phyloP scores from a whole-genome alignment of 2,113 vertebrate species.

The Sorex araneus region DNA sequence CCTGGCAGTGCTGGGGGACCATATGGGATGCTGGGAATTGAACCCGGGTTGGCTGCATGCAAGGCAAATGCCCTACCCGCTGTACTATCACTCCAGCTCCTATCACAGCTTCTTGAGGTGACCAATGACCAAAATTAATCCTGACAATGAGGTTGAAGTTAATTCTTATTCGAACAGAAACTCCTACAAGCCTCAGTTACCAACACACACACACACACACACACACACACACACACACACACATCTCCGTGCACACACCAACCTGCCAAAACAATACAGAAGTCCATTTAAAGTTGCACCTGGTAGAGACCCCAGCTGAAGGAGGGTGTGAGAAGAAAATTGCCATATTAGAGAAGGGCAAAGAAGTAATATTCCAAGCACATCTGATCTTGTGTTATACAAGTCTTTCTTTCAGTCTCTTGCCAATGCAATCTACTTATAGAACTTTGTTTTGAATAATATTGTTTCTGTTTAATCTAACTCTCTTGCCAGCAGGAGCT shows the following conservation, averaged over 20 bases:
- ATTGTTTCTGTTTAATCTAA: conserved; percentile 49
- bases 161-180: neutral
- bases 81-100: no score
- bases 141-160: neutral
- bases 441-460: neutral
- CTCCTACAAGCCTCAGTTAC: neutral
- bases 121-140: neutral
- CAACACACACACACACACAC: neutral
- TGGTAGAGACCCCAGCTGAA: neutral
- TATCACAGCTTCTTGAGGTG: neutral
- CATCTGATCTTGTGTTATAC: neutral
- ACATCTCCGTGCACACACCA: neutral
- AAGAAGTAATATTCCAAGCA: conserved; percentile 19
- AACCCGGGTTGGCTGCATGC: no score
- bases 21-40: no score
- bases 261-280: neutral
- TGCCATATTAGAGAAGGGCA: neutral
- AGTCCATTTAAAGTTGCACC: neutral
- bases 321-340: neutral
- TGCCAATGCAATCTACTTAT: neutral
- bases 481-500: neutral
- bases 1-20: no score
- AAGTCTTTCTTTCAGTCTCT: conserved; percentile 33
- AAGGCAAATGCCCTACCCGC: no score
- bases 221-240: neutral